A percentile compares a stretch with the other conserved stretches of the same genome.
These are phyloP conservation scores for Aleiodes alternator DNA, from an alignment of 2,888 invertebrate species.

Conservation along the genomic window DNA sequence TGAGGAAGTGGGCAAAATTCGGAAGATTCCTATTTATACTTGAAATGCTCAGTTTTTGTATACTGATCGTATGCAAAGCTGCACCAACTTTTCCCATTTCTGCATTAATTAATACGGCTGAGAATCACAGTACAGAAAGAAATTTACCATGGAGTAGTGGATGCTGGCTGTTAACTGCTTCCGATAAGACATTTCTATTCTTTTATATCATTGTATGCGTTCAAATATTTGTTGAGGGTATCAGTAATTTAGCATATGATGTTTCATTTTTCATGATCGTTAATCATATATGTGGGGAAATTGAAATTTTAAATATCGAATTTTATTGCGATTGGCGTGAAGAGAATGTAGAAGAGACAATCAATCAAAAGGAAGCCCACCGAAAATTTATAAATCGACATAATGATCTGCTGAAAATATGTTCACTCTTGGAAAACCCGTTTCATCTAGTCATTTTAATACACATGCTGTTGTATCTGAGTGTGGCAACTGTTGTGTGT, in stretches of 20 bases:
- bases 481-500: conserved; percentile 3
- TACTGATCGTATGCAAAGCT: not conserved
- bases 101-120: not conserved
- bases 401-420: not conserved
- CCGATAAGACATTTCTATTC: not conserved
- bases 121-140: not conserved
- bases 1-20: conserved; percentile 7
- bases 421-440: not conserved
- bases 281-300: conserved; percentile 11
- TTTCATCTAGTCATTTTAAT: conserved; percentile 5
- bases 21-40: conserved; percentile 6
- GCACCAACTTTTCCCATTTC: conserved; percentile 1
- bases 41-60: conserved; percentile 10
- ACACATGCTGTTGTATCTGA: conserved; percentile 1
- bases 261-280: conserved; percentile 14
- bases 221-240: not conserved
- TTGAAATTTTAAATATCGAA: not conserved
- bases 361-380: not conserved
- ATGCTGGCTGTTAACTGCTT: conserved; percentile 6
- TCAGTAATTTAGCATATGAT: conserved; percentile 20
- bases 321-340: not conserved
- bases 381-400: conserved; percentile 1
- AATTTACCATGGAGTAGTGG: conserved; percentile 18
- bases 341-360: not conserved
- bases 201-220: not conserved